phyloP scores from a whole-genome alignment of 2,888 invertebrate species.

The Scaptomyza polygonia region DNA sequence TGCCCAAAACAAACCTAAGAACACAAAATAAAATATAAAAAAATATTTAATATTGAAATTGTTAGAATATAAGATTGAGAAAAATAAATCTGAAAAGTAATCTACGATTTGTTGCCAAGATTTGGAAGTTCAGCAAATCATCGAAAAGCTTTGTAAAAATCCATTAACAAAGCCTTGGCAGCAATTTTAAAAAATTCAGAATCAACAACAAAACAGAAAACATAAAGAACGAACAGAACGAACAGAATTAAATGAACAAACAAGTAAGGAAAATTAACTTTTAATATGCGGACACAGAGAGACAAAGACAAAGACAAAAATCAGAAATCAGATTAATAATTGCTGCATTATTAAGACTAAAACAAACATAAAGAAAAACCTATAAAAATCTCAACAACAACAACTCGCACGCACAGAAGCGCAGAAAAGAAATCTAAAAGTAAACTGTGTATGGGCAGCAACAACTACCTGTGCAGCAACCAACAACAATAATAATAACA shows the following conservation, averaged over 20 bases:
- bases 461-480: conserved; percentile 65
- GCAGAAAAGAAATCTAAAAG: conserved; percentile 74
- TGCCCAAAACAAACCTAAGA: background rate
- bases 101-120: conserved; percentile 8
- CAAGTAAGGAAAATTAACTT: conserved; percentile 42
- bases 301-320: conserved; percentile 21
- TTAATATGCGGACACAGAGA: conserved; percentile 31
- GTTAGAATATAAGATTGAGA: background rate
- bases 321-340: conserved; percentile 61
- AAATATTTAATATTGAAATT: conserved; percentile 13
- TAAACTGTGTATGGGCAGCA: conserved; percentile 60
- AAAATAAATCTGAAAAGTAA: background rate
- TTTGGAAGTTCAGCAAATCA: conserved; percentile 24
- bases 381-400: conserved; percentile 35
- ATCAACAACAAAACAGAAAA: conserved; percentile 31
- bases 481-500: conserved; percentile 34
- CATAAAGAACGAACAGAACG: conserved; percentile 7
- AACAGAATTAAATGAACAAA: conserved; percentile 21
- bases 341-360: conserved; percentile 65
- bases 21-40: background rate
- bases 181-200: conserved; percentile 36
- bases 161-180: conserved; percentile 39
- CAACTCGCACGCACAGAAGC: conserved; percentile 53
- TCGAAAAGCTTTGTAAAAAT: conserved; percentile 21
- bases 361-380: conserved; percentile 15